Evolutionary conservation across 2,797 vertebrate genomes (phyloP), one percentile per base, ranked within the genome.

Genomic region (Amazonetta brasiliensis): DNA sequence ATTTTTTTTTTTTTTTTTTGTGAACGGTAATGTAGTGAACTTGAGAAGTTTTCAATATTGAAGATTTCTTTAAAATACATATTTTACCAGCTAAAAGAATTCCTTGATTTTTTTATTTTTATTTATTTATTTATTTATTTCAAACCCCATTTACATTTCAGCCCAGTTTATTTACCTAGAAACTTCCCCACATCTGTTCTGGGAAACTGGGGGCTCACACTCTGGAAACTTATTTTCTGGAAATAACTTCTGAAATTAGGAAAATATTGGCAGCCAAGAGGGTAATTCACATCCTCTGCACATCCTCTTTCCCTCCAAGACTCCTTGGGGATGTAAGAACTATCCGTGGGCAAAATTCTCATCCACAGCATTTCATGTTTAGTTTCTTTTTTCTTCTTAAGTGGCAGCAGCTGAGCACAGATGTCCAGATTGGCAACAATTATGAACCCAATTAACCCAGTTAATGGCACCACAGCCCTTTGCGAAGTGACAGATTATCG

Each of bases 371-470:
- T 83, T 93, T 82, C 37, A 26, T 46, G 18, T 77, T 89, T 37
- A 60, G 43, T 20, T 74, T 50, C 28, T 44, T 66, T 77, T 82
- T 72, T 6, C 31, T 66, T 39, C 83, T 62, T 10, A 50, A 69
- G 66, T 43, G 46, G 58, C 80, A 44, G 88, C 62, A 90, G 58
- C 87, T 76, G 81, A 96, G 95, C 86, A 77, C 87, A 93, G 96
- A 91, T 95, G 93, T 95, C 88, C 41, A 50, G 68, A 86, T 5
- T 90, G 80, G 87, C 95, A 94, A 14, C 78, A 93, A 50, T 86
- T 89, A 86, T 94, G 94, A 96, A 96, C 90, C 90, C 90, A 97
- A 97, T 97, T 97, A 97, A 97, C 97, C 95, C 91, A 90, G 82
- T 18, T 96, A 97, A 96, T 92, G 88, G 94, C 88, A 82, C 60